Evolutionary conservation across 2,113 vertebrate species (phyloP).

Genomic region (Polypterus bichir): DNA sequence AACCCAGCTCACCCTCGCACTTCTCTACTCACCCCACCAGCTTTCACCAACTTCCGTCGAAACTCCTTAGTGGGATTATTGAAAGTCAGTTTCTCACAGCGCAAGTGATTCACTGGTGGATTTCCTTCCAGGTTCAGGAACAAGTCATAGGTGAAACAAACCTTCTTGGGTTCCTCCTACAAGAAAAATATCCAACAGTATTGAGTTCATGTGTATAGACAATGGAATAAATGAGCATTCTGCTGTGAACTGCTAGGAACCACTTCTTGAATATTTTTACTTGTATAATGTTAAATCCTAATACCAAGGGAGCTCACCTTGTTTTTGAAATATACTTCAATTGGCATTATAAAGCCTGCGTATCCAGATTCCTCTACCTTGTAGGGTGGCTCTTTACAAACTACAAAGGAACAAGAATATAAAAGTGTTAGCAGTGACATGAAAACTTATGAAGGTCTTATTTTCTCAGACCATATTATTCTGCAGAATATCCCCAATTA

Average conservation of each 20-base stretch:
- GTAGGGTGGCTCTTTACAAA: slow-evolving; percentile 97
- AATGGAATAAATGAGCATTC: too few relatives aligned
- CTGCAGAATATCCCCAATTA: too few relatives aligned
- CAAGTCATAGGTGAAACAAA: slow-evolving; percentile 92
- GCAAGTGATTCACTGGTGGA: slow-evolving; percentile 93
- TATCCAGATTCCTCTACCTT: slow-evolving; percentile 97
- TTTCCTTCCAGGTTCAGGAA: slow-evolving; percentile 97
- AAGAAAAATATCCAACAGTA: slow-evolving; percentile 11
- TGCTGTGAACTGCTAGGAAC: too few relatives aligned
- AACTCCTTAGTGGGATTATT: slow-evolving; percentile 97
- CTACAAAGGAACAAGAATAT: slow-evolving; percentile 45
- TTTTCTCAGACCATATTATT: too few relatives aligned
- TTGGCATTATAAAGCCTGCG: slow-evolving; percentile 96
- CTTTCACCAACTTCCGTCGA: slow-evolving; percentile 85
- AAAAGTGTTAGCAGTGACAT: neutral
- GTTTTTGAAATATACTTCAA: slow-evolving; percentile 97
- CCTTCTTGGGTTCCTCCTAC: slow-evolving; percentile 92
- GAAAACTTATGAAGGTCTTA: too few relatives aligned
- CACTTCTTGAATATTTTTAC: too few relatives aligned
- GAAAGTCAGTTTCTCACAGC: slow-evolving; percentile 96
- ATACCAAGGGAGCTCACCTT: slow-evolving; percentile 53
- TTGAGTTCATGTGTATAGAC: too few relatives aligned
- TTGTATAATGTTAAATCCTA: neutral
- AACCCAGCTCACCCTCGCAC: slow-evolving; percentile 22
- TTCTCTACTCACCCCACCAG: slow-evolving; percentile 76